Evolutionary conservation across 2,888 invertebrate species (phyloP).

Genomic region (Drosophila engyochracea): DNA sequence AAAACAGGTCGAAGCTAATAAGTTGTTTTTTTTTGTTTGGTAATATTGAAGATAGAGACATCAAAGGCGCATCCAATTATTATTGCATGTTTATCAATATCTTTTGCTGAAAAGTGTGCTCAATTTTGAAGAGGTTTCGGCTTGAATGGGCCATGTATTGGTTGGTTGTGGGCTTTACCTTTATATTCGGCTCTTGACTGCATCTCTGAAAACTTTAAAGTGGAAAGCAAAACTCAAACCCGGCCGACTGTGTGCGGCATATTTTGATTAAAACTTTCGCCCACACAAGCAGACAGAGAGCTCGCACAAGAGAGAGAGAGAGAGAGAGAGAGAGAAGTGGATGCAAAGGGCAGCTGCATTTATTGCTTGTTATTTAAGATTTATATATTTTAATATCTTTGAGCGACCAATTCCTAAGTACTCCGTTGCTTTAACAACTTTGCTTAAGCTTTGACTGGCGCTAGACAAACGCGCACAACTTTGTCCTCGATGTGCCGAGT

Average conservation of each 20-base stretch:
- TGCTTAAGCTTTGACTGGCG: conserved; percentile 73
- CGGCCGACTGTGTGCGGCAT: conserved; percentile 53
- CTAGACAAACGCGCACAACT: conserved; percentile 72
- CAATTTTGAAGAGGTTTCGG: conserved; percentile 41
- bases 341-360: conserved; percentile 58
- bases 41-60: background rate
- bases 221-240: conserved; percentile 49
- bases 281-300: conserved; percentile 1
- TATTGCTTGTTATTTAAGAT: conserved; percentile 79
- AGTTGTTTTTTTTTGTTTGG: background rate
- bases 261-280: conserved; percentile 73
- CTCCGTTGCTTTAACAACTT: conserved; percentile 63
- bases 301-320: too few relatives aligned
- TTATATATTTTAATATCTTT: conserved; percentile 77
- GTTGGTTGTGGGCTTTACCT: background rate
- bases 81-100: background rate
- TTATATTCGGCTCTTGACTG: conserved; percentile 3
- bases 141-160: conserved; percentile 45
- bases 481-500: conserved; percentile 58
- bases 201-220: conserved; percentile 5
- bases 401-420: conserved; percentile 75
- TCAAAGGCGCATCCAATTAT: background rate
- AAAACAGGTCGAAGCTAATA: background rate
- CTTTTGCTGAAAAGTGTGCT: conserved; percentile 32
- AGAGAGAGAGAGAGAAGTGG: background rate